A percentile compares a stretch with the other conserved stretches of the same genome.
Conservation (phyloP, 2,888 invertebrate species). For the Drosophila planitibia region DNA sequence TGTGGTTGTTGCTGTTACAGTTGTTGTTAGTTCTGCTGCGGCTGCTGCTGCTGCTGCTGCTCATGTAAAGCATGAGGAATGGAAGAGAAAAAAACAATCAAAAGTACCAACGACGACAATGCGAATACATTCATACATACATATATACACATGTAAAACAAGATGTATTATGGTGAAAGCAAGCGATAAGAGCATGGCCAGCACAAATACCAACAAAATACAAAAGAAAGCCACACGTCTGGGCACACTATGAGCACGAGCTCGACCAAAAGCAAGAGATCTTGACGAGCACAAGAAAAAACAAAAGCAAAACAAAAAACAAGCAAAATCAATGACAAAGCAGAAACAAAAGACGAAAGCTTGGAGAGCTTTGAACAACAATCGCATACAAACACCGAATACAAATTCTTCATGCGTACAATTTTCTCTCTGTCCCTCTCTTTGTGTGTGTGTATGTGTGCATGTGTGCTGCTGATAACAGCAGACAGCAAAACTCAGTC, state of each 20-base stretch:
- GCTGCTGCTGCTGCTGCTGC: neutral
- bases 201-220: slow-evolving; percentile 26
- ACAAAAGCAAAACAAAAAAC: slow-evolving; percentile 1
- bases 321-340: slow-evolving; percentile 1
- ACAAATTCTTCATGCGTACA: slow-evolving; percentile 2
- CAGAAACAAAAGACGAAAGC: slow-evolving; percentile 12
- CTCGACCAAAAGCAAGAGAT: slow-evolving; percentile 8
- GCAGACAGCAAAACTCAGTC: slow-evolving; percentile 2
- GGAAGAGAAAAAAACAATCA: slow-evolving; percentile 1
- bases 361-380: slow-evolving; percentile 34
- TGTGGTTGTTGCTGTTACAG: slow-evolving; percentile 5
- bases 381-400: slow-evolving; percentile 5
- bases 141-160: neutral
- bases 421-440: neutral
- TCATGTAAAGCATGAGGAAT: slow-evolving; percentile 7
- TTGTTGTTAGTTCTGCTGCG: neutral
- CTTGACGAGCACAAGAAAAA: slow-evolving; percentile 14
- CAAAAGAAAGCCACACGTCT: slow-evolving; percentile 49
- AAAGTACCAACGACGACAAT: slow-evolving; percentile 3
- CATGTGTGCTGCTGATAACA: slow-evolving; percentile 18
- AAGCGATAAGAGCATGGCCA: slow-evolving; percentile 26
- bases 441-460: neutral
- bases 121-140: neutral
- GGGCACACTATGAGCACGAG: slow-evolving; percentile 1
- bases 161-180: slow-evolving; percentile 48